Evolutionary conservation across 1,140 invertebrate species (phyloP).

Genomic region (Lepidurus apus): DNA sequence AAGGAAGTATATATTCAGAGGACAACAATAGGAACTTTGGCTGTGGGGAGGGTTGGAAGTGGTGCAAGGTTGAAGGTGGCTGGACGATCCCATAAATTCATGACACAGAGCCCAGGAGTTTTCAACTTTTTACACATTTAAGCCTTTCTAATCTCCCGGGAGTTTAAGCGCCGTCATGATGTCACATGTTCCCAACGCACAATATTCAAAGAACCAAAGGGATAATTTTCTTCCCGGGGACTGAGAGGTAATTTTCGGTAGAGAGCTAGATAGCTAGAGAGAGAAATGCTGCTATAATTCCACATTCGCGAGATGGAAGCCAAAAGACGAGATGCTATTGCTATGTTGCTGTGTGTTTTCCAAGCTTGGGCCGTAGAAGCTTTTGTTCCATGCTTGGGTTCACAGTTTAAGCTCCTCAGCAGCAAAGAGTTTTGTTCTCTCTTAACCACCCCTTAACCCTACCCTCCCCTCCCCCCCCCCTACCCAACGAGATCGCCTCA

Average conservation of each 20-base stretch:
- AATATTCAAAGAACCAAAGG: background rate
- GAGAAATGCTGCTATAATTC: conserved; percentile 9
- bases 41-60: too few relatives aligned
- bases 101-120: conserved; percentile 8
- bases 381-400: conserved; percentile 14
- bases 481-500: background rate
- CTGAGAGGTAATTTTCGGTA: too few relatives aligned
- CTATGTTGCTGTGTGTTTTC: background rate
- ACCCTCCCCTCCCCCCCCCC: background rate
- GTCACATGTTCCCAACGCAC: background rate
- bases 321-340: too few relatives aligned
- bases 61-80: background rate
- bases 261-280: background rate
- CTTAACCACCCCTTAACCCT: background rate
- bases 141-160: background rate
- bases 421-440: background rate
- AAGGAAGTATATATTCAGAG: conserved; percentile 16
- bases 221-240: background rate
- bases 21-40: background rate
- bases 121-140: conserved; percentile 9
- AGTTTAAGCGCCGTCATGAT: background rate
- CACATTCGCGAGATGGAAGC: background rate
- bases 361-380: background rate
- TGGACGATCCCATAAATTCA: conserved; percentile 14
- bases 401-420: conserved; percentile 15